Conservation (phyloP, 2,888 invertebrate genomes). For the Caenorhabditis sp. region DNA sequence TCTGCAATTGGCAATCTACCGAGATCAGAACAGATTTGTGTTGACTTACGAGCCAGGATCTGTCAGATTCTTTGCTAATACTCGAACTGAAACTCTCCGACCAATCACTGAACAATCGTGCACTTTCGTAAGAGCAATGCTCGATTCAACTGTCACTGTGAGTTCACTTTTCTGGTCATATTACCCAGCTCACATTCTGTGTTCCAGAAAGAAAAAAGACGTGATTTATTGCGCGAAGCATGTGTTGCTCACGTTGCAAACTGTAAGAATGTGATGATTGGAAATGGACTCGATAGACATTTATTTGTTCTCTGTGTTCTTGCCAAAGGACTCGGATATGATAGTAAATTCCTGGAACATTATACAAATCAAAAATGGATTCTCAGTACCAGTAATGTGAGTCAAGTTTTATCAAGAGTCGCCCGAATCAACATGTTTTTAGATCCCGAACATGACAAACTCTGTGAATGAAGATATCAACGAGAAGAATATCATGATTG, state of each 20-base stretch:
- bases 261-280: slow-evolving; percentile 73
- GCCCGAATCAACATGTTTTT: not conserved
- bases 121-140: slow-evolving; percentile 92
- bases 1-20: slow-evolving; percentile 87
- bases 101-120: slow-evolving; percentile 91
- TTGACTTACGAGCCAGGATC: slow-evolving; percentile 97
- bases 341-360: slow-evolving; percentile 76
- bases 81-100: slow-evolving; percentile 94
- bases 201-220: slow-evolving; percentile 80
- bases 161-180: too few species aligned
- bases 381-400: slow-evolving; percentile 80
- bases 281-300: slow-evolving; percentile 90
- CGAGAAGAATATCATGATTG: slow-evolving; percentile 48
- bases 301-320: slow-evolving; percentile 96
- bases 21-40: slow-evolving; percentile 86
- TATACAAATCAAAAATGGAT: slow-evolving; percentile 97
- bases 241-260: slow-evolving; percentile 74
- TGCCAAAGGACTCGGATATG: slow-evolving; percentile 74
- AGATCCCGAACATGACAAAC: slow-evolving; percentile 59
- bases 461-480: slow-evolving; percentile 56
- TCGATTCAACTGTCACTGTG: slow-evolving; percentile 74
- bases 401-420: too few species aligned
- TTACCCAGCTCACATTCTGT: too few species aligned
- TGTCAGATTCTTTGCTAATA: slow-evolving; percentile 92
- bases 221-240: slow-evolving; percentile 80